A percentile compares a stretch with the other conserved stretches of the same genome.
Evolutionary conservation across 2,888 invertebrate genomes (phyloP).

Genomic region (Dione juno): DNA sequence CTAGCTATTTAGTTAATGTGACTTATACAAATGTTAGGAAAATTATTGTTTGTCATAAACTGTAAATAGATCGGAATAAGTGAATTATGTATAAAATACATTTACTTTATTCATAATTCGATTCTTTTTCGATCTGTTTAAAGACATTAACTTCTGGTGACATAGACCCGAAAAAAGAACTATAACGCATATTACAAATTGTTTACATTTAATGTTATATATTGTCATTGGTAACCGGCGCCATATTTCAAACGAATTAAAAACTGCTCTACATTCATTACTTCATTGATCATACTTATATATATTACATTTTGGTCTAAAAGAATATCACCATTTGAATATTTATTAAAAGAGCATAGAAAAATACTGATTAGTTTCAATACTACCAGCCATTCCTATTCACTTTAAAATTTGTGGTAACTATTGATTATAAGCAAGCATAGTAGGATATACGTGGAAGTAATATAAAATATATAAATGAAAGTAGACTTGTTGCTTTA

Average conservation of each 20-base stretch:
- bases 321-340: conserved; percentile 35
- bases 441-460: neutral
- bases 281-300: conserved; percentile 21
- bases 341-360: conserved; percentile 59
- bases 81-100: no score
- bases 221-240: conserved; percentile 73
- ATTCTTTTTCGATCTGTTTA: no score
- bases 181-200: conserved; percentile 24
- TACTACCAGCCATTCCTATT: conserved; percentile 17
- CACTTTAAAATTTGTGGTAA: neutral
- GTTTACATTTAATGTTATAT: conserved; percentile 47
- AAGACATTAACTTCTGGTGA: no score
- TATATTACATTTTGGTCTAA: conserved; percentile 24
- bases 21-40: neutral
- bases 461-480: neutral
- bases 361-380: conserved; percentile 62
- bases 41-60: neutral
- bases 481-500: neutral
- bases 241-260: conserved; percentile 48
- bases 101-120: no score
- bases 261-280: conserved; percentile 28
- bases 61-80: no score
- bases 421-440: neutral
- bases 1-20: neutral
- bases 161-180: neutral